Evolutionary conservation across 2,888 invertebrate species (phyloP), one percentile per base, ranked within the genome.

Genomic region (Rugalucina vietnamica): DNA sequence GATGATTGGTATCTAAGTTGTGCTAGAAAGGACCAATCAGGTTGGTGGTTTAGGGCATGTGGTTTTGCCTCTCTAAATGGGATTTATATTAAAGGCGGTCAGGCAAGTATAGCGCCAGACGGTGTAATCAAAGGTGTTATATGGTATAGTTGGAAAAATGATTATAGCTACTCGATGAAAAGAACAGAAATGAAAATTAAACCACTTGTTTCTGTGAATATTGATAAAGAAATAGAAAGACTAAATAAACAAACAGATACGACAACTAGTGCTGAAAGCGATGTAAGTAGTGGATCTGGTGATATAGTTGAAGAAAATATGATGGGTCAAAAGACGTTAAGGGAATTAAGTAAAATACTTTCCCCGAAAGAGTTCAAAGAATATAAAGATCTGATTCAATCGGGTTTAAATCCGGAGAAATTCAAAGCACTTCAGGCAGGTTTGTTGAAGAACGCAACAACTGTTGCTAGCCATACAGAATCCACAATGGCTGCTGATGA

Each of bases 1-100:
- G 98, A 98, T 93, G 97, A 88, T 34, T 93, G 93, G 92, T 87
- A 88, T 78, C 86, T 90, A 21, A 91, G 88, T 79, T 94, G 93
- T 86, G 92, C 92, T 2, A 65, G 79, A 49, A 92, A 91, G 71
- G 93, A 93, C 75, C 82, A 86, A 70, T 88, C 92, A 12, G 93
- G 93, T 1, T 93, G 93, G 93, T 93, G 93, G 93, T 93, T 91
- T 80, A 87, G 88, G 29, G 90, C 90, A 4, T 93, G 93, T 84
- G 91, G 91, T 18, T 91, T 89, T 79, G 85, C 92, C n/a, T 90
- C 92, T 8, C 83, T 93, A 8, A 93, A 93, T 84, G 93, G 93
- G 0, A 34, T 90, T 0, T 93, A 90, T 81, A 84, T 90, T 34
- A 24, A 77, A n/a, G 81, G 82, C 32, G 91, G 91, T 3, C 82